Evolutionary conservation across 1,140 invertebrate genomes (phyloP).

Genomic region (Daktulosphaira vitifoliae): DNA sequence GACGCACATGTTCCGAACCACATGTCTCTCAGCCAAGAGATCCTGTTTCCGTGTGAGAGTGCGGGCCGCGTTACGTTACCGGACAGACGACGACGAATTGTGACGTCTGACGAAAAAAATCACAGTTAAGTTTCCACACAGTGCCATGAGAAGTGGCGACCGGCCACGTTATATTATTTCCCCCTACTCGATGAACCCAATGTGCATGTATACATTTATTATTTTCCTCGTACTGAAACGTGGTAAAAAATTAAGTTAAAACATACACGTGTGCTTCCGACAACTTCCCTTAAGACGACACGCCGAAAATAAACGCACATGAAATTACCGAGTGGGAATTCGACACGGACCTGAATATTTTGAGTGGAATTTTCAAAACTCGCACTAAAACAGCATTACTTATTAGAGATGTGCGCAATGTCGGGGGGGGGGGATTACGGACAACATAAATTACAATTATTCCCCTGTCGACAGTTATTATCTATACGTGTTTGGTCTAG

Average conservation of each 20-base stretch:
- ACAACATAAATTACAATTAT: too few relatives aligned
- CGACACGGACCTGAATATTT: neutral
- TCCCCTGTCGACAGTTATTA: too few relatives aligned
- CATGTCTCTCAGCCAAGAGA: neutral
- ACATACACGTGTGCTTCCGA: slow-evolving; percentile 15
- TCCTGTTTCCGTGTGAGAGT: slow-evolving; percentile 9
- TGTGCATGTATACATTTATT: too few relatives aligned
- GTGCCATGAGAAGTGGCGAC: neutral
- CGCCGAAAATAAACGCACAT: slow-evolving; percentile 8
- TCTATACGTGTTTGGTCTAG: too few relatives aligned
- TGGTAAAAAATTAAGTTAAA: neutral
- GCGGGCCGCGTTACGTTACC: slow-evolving; percentile 12
- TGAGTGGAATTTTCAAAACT: too few relatives aligned
- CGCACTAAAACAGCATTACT: too few relatives aligned
- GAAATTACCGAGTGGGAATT: neutral
- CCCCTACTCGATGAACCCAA: too few relatives aligned
- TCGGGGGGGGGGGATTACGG: too few relatives aligned
- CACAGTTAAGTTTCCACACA: neutral
- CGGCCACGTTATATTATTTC: too few relatives aligned
- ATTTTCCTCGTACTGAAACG: too few relatives aligned
- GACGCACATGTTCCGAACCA: slow-evolving; percentile 18
- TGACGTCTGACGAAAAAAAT: neutral
- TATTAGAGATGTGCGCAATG: too few relatives aligned
- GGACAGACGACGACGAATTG: neutral
- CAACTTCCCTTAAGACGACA: neutral